phyloP scores from a whole-genome alignment of 2,888 invertebrate genomes.

The Synanthedon myopaeformis region DNA sequence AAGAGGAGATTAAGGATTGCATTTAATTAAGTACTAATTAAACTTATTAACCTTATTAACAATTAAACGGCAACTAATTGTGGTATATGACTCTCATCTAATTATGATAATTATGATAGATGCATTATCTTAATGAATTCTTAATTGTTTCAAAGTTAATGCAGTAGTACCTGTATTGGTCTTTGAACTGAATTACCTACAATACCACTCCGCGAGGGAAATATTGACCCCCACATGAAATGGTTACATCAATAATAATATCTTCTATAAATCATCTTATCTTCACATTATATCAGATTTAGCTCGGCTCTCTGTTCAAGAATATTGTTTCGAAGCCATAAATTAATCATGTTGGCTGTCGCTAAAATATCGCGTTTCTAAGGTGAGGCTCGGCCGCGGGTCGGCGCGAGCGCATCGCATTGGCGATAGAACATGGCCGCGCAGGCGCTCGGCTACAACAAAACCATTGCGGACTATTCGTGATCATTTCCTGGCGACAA shows the following conservation, averaged over 20 bases:
- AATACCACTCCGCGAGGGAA: too few species aligned
- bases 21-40: too few species aligned
- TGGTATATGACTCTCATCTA: too few species aligned
- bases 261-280: conserved; percentile 59
- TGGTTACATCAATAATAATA: conserved; percentile 5
- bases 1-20: too few species aligned
- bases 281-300: conserved; percentile 57
- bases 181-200: too few species aligned
- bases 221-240: too few species aligned
- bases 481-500: conserved; percentile 64
- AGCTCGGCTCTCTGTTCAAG: conserved; percentile 37
- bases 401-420: conserved; percentile 42
- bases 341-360: conserved; percentile 69
- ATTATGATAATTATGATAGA: too few species aligned
- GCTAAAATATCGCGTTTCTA: conserved; percentile 63
- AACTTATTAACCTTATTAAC: too few species aligned
- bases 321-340: conserved; percentile 57
- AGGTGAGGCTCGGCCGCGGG: conserved; percentile 20
- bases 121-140: too few species aligned
- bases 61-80: too few species aligned
- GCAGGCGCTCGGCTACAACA: conserved; percentile 42
- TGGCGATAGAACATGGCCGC: conserved; percentile 43
- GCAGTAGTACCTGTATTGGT: too few species aligned
- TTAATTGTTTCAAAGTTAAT: too few species aligned
- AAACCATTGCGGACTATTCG: conserved; percentile 31